These are phyloP conservation scores for Patella depressa DNA, from an alignment of 2,888 invertebrate genomes.

Conservation along the genomic window DNA sequence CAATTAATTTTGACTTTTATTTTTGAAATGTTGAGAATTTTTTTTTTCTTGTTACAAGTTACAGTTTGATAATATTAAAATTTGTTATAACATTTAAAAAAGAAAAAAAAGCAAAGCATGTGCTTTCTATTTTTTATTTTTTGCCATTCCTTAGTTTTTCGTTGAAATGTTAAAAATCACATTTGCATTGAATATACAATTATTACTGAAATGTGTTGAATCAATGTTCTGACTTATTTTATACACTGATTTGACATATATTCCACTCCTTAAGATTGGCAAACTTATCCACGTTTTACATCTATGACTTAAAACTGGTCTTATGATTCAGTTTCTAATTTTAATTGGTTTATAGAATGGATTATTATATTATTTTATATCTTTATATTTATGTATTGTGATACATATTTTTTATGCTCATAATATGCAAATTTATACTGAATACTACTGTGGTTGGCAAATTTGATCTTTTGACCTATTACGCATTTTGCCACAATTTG, in stretches of 20 bases:
- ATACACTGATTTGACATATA: background rate
- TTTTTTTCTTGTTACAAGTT: conserved; percentile 3
- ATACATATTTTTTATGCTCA: conserved; percentile 11
- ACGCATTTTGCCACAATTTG: too few species aligned
- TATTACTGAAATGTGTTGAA: background rate
- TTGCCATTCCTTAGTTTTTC: conserved; percentile 50
- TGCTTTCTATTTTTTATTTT: conserved; percentile 41
- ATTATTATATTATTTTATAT: background rate
- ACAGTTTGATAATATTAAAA: conserved; percentile 9
- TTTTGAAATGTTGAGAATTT: conserved; percentile 10
- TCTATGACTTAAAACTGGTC: too few species aligned
- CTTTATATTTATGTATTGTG: conserved; percentile 7
- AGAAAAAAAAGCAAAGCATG: conserved; percentile 25
- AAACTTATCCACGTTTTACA: background rate
- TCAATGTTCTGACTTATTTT: background rate
- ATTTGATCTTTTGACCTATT: too few species aligned
- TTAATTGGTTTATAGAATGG: too few species aligned
- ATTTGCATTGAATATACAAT: conserved; percentile 34
- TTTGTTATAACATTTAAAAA: conserved; percentile 3
- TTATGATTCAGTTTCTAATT: too few species aligned
- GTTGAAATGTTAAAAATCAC: conserved; percentile 36
- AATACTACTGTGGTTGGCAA: too few species aligned
- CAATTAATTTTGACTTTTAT: conserved; percentile 6
- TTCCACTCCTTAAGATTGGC: conserved; percentile 11
- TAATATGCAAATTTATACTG: background rate